Evolutionary conservation across 2,888 invertebrate genomes (phyloP).

Genomic region (Eupithecia tripunctaria): DNA sequence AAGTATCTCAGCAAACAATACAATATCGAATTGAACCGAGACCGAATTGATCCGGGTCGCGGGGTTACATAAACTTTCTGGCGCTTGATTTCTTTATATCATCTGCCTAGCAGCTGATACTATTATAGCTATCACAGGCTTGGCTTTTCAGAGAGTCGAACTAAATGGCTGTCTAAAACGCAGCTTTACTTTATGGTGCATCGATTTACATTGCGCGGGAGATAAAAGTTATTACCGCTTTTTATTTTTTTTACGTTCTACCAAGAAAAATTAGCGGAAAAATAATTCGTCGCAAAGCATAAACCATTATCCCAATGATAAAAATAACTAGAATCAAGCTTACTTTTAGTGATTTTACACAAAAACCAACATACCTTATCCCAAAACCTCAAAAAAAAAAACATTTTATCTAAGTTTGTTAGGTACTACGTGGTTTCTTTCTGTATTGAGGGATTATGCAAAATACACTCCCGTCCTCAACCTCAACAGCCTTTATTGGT

Average conservation of each 20-base stretch:
- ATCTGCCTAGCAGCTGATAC: background rate
- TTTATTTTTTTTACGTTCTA: background rate
- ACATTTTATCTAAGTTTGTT: background rate
- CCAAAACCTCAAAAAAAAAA: background rate
- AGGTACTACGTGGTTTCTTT: background rate
- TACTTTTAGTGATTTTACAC: background rate
- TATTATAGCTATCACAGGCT: background rate
- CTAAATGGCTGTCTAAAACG: background rate
- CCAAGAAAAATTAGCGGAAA: background rate
- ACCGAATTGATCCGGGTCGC: background rate
- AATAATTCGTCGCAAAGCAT: background rate
- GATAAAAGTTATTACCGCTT: background rate
- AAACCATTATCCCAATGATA: background rate
- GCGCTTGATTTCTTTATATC: background rate
- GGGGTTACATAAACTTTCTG: background rate
- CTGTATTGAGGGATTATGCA: background rate
- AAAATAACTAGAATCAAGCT: background rate
- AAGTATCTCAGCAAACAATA: too few species aligned
- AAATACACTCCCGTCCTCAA: background rate
- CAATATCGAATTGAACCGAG: background rate
- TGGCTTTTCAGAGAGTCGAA: background rate
- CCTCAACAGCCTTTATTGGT: too few species aligned
- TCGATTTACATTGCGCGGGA: background rate
- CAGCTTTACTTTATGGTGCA: background rate
- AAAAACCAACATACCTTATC: background rate